These are phyloP conservation scores for Puma concolor DNA, from an alignment of 2,113 vertebrate genomes.

Conservation along the genomic window DNA sequence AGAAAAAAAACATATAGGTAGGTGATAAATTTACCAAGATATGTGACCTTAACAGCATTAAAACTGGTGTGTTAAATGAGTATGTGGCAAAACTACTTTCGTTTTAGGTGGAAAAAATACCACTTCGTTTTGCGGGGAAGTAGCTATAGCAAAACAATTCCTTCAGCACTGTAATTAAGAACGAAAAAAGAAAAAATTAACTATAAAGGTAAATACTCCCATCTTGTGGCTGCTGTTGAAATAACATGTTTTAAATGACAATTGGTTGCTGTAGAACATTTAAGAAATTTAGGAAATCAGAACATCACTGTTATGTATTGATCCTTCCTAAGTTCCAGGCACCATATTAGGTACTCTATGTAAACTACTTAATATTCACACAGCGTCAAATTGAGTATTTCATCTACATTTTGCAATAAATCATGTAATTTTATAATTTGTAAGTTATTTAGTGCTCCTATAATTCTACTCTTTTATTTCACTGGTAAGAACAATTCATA, in stretches of 20 bases:
- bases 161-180: background rate
- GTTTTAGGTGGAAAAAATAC: background rate
- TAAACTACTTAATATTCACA: background rate
- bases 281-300: background rate
- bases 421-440: background rate
- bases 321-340: background rate
- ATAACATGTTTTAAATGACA: conserved; percentile 44
- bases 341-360: background rate
- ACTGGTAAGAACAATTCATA: background rate
- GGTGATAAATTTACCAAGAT: background rate
- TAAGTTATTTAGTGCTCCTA: background rate
- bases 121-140: background rate
- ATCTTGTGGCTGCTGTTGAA: conserved; percentile 83
- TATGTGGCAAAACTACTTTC: background rate
- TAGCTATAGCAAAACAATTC: background rate
- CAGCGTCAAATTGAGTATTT: background rate
- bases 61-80: background rate
- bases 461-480: background rate
- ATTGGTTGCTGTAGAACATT: background rate
- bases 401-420: background rate
- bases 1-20: background rate
- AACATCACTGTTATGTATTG: background rate
- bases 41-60: background rate
- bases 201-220: conserved; percentile 83
- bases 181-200: background rate